Evolutionary conservation across 2,888 invertebrate species (phyloP).

Genomic region (Diaphora mendica): DNA sequence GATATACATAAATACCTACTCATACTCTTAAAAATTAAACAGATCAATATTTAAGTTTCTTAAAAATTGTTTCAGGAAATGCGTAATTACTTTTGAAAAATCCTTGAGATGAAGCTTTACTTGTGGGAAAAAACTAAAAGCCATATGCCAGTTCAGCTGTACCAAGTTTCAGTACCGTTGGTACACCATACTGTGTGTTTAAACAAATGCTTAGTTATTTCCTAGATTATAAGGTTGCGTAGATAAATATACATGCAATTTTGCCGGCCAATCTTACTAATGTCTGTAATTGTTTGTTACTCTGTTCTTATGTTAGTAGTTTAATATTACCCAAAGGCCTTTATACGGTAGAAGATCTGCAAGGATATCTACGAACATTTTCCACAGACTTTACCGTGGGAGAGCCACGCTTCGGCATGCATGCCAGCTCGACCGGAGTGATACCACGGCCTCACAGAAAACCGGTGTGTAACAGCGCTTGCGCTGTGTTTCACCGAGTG

Average conservation of each 20-base stretch:
- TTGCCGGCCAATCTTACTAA: conserved; percentile 16
- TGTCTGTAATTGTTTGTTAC: conserved; percentile 13
- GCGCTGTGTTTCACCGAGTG: too few relatives aligned
- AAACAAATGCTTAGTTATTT: conserved; percentile 17
- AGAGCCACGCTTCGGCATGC: too few relatives aligned
- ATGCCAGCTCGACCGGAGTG: too few relatives aligned
- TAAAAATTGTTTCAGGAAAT: background rate
- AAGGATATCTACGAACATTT: background rate
- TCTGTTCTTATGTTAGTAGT: conserved; percentile 3
- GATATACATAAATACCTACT: background rate
- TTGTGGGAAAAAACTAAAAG: background rate
- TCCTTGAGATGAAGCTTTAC: background rate
- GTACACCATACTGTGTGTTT: conserved; percentile 2
- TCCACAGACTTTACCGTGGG: too few relatives aligned
- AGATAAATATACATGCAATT: conserved; percentile 19
- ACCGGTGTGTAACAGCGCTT: too few relatives aligned
- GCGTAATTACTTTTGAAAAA: background rate
- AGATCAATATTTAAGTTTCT: background rate
- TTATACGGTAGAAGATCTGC: background rate
- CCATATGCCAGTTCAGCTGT: background rate
- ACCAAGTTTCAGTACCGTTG: background rate
- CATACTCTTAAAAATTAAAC: background rate
- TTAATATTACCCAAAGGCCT: background rate
- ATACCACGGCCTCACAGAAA: too few relatives aligned
- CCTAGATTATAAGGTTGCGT: conserved; percentile 7